Evolutionary conservation across 2,797 vertebrate genomes (phyloP).

Genomic region (Pristis pectinata): DNA sequence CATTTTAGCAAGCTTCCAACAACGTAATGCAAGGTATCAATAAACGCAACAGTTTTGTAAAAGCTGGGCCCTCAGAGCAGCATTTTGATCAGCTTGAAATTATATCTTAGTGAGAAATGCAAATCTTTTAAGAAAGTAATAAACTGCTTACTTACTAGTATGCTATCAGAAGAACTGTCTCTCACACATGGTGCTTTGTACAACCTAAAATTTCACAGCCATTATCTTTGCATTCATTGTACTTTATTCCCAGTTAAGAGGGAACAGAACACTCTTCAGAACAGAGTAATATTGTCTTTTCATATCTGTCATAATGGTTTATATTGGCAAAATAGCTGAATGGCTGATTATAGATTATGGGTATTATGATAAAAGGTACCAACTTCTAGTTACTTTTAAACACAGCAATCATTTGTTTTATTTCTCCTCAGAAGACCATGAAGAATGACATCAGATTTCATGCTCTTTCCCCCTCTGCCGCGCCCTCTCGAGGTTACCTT

Average conservation of each 20-base stretch:
- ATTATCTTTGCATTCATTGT: slow-evolving; percentile 7
- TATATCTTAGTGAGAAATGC: background rate
- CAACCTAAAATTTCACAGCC: background rate
- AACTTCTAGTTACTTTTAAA: background rate
- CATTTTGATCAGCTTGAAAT: background rate
- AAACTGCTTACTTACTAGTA: background rate
- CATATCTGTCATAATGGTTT: background rate
- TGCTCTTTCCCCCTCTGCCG: slow-evolving; percentile 52
- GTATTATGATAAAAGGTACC: background rate
- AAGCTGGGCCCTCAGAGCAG: background rate
- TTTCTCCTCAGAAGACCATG: slow-evolving; percentile 21
- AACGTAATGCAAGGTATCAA: background rate
- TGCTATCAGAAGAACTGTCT: background rate
- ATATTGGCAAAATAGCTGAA: background rate
- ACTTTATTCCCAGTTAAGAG: background rate
- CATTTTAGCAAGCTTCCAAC: background rate
- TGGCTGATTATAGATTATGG: background rate
- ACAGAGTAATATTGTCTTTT: background rate
- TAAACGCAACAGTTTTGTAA: background rate
- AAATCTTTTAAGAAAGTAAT: background rate
- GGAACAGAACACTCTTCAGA: background rate
- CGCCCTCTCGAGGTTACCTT: slow-evolving; percentile 64
- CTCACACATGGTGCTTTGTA: background rate
- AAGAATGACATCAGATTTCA: slow-evolving; percentile 68
- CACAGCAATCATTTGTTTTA: slow-evolving; percentile 16